Base-by-base conservation (phyloP, 2,888 invertebrate species). In the Eupeodes luniger region DNA sequence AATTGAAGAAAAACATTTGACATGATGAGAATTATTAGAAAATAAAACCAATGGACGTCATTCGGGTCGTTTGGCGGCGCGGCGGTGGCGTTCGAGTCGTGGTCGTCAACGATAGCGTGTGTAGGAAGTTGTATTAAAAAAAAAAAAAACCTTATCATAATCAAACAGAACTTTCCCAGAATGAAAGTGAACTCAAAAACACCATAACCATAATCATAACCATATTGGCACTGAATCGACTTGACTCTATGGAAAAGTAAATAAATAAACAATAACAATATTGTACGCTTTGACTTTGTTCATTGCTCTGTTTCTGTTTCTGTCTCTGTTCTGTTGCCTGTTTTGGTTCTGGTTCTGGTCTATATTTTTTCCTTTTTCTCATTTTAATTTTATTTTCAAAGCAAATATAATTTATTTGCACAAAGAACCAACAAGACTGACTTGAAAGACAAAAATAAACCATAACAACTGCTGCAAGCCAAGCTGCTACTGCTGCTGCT, bases 131-230 rank as follows among this genome's bases (percentile, higher is more conserved):
- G 27, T 36, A 49, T 47, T 27, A 27, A 2, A 27, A 27, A 27
- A 3, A 27, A 27, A 27, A 27, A 59, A 34, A 80, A 36, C 4
- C 11, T 64, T 6, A 67, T n/a, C 51, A 51, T 2, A 53, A 27
- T 1, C n/a, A 59, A 16, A 49, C 19, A 81, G 53, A 80, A 67
- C 70, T 57, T 81, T 81, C 77, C 74, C 66, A 77, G 77, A 85
- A 77, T 67, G 77, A 81, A 85, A 85, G 77, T 81, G 85, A 85
- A 77, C 64, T 27, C 27, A 27, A 27, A 27, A 2, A 27, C 27
- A 27, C 27, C 27, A 27, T 27, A 27, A 27, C 3, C 27, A 27
- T 27, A 27, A 27, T 3, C 27, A 27, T 27, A 27, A 77, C 59
- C 49, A 27, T 69, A 69, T 34, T 44, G 44, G 44, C 57, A 44